These are phyloP conservation scores for Baryphthengus martii DNA, from an alignment of 2,113 vertebrate species.

Conservation along the genomic window DNA sequence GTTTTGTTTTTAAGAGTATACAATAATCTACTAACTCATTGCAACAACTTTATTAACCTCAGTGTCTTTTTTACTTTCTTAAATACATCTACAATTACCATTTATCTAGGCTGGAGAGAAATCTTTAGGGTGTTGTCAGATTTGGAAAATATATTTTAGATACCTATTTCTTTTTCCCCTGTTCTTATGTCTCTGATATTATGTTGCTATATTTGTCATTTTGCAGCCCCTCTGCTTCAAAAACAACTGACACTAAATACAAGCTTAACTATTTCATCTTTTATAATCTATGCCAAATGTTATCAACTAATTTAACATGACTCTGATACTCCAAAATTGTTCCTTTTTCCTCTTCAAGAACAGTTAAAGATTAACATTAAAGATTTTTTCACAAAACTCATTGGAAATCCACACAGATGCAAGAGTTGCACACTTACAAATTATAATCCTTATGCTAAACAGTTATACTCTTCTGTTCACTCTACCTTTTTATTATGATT, in stretches of 20 bases:
- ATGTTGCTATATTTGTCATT: background rate
- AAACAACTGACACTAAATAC: background rate
- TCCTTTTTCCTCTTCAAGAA: background rate
- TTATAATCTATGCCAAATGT: background rate
- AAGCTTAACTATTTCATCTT: background rate
- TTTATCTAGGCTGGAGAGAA: background rate
- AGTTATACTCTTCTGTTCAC: background rate
- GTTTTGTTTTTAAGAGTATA: background rate
- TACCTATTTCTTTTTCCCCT: background rate
- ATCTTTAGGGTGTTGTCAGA: background rate
- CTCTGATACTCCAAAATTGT: background rate
- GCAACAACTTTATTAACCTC: background rate
- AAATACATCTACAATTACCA: background rate
- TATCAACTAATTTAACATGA: background rate
- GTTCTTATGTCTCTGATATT: background rate
- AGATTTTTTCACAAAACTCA: background rate
- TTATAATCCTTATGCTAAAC: background rate
- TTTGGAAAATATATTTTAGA: background rate
- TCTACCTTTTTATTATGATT: background rate
- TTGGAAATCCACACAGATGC: background rate
- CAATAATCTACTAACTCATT: background rate
- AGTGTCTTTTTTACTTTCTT: background rate
- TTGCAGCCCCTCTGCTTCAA: background rate
- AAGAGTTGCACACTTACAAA: background rate
- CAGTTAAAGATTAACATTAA: background rate